Percentiles rank a stretch among this genome's conserved stretches.
Conservation (phyloP, 2,113 vertebrate genomes). For the Phylloscopus trochiloides region DNA sequence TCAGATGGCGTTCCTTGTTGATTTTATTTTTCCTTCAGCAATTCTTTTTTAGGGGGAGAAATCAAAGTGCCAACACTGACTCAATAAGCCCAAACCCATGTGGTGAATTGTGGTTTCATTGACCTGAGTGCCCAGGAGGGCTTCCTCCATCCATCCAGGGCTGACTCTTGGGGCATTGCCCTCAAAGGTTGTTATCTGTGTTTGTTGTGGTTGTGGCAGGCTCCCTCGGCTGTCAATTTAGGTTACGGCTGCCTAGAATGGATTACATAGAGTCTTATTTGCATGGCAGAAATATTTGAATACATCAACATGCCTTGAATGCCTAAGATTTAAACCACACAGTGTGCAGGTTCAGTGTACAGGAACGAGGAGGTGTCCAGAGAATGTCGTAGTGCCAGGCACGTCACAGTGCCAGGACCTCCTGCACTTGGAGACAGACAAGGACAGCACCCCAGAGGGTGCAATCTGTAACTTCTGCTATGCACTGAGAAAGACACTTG, state of each 20-base stretch:
- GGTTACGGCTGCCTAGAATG: not conserved
- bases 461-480: not conserved
- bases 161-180: not conserved
- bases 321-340: not conserved
- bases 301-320: not conserved
- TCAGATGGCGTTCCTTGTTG: not conserved
- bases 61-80: not conserved
- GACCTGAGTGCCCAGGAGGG: not conserved
- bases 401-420: no score
- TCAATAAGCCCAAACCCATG: not conserved
- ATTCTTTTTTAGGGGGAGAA: not conserved
- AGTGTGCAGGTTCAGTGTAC: not conserved
- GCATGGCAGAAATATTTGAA: not conserved
- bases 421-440: not conserved
- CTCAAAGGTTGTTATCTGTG: not conserved
- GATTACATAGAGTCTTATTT: not conserved
- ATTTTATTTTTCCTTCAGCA: not conserved
- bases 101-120: not conserved
- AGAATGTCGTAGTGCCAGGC: not conserved
- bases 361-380: not conserved
- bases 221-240: slow-evolving; percentile 13
- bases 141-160: not conserved
- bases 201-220: not conserved
- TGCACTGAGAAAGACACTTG: not conserved
- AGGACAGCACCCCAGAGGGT: not conserved